Base-by-base conservation (phyloP, 2,797 vertebrate species). In the Chrysocyon brachyurus region DNA sequence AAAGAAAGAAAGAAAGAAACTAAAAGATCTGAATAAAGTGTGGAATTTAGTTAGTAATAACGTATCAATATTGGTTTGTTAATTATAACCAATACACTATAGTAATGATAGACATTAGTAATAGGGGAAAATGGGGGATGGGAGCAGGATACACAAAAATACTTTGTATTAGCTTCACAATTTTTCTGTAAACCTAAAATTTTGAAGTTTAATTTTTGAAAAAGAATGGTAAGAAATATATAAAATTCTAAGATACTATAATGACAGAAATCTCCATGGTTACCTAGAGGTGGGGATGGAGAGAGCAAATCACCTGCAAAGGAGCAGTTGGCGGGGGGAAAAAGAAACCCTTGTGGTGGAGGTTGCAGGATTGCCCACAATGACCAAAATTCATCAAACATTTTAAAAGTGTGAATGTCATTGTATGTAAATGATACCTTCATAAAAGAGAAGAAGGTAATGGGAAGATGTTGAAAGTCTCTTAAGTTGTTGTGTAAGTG, bases 101-200 rank as follows among this genome's bases (percentile, higher is more conserved):
- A 68, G n/a, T 57, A 31, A 57, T 46, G 36, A 31, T 46, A 63
- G 49, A 24, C 56, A 33, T 56, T 36, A 63, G 15, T 56, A 28
- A 26, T 26, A 61, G 16, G 24, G 15, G 14, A 63, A 63, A 63
- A 28, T 63, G 12, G 79, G 68, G 36, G 54, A 31, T 22, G 4
- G 75, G 24, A 31, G 17, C 72, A 24, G 56, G 12, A 26, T 54
- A 54, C 0, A 54, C n/a, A 73, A 46, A 19, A 59, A n/a, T 28
- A 54, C 24, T 21, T 5, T 28, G 11, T 14, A 24, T 7, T 66
- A 82, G 49, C 36, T 64, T 84, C 33, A 5, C 3, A 57, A 61
- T 61, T 70, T 64, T 88, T 94, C 77, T 92, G 8, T 88, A 84
- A 78, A 63, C 36, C 28, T 84, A 84, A 91, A 87, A 56, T 36